Base-by-base conservation (phyloP, 2,797 vertebrate genomes). In the Microctenopoma lineatum region DNA sequence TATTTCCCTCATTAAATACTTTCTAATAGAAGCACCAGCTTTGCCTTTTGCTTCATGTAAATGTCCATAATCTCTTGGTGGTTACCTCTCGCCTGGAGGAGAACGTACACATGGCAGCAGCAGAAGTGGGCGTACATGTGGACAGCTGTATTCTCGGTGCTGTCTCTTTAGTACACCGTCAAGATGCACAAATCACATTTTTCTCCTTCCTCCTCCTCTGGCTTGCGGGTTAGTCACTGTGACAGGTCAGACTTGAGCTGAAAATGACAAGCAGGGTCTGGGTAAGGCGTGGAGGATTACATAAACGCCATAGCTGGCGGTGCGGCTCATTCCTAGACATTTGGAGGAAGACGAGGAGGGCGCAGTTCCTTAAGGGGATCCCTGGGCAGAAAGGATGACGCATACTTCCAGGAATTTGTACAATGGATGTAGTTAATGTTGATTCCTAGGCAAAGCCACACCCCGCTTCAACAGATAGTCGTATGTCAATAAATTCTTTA, bases 261-360 rank as follows among this genome's bases (percentile, higher is more conserved):
- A 14, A 72, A 55, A 57, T 27, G 61, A 66, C 59, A 32, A 38
- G 71, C 60, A 21, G 54, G 60, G 57, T 57, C 72, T 59, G 0
- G 36, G 60, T 68, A 25, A 70, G 38, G 58, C 66, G 2, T 5
- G 14, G 7, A 21, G 70, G 78, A 79, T 84, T 82, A 80, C 67
- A 79, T 82, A 82, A 82, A 87, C 59, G 66, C 72, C 2, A 0
- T 32, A 7, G 10, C 14, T 72, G 57, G 80, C 73, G 54, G 59
- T 4, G 58, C 60, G 32, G 55, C 70, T 79, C 64, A n/a, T 81
- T 74, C 67, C 57, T 57, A 25, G 67, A 84, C 34, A 4, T 59
- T 56, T 7, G 66, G 63, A 83, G 81, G 76, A 78, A 75, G 77
- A 48, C 16, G 9, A 59, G 65, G 47, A 84, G 73, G 75, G 58